Percentiles rank a stretch among this genome's conserved stretches.
Evolutionary conservation across 2,888 invertebrate species (phyloP).

Genomic region (Caenorhabditis angaria): DNA sequence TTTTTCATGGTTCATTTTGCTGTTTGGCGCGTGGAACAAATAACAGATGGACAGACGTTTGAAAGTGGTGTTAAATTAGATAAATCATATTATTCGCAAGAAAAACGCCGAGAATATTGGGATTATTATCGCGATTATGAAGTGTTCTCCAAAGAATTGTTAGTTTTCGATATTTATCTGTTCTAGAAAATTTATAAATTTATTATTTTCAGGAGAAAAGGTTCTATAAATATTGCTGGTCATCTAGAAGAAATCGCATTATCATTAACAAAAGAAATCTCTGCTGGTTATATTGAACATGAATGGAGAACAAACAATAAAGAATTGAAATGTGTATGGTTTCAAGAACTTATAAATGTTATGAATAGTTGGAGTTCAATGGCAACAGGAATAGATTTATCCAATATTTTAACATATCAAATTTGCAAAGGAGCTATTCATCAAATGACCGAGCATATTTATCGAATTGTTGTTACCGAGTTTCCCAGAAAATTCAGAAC

Average conservation of each 20-base stretch:
- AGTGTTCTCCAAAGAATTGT: constrained; percentile 25
- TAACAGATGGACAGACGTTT: constrained; percentile 12
- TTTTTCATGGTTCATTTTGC: constrained; percentile 31
- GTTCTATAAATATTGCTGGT: constrained; percentile 19
- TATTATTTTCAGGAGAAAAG: constrained; percentile 18
- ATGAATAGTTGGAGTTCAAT: constrained; percentile 16
- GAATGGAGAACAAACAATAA: constrained; percentile 21
- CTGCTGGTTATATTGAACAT: constrained; percentile 9
- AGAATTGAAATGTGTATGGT: constrained; percentile 28
- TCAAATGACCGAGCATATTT: constrained; percentile 24
- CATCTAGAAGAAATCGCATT: constrained; percentile 15
- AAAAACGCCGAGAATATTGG: constrained; percentile 1
- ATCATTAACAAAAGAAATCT: constrained; percentile 16
- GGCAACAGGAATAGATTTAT: constrained; percentile 10
- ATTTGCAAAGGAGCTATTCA: constrained; percentile 12
- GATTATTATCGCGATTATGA: constrained; percentile 24
- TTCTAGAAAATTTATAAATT: background rate
- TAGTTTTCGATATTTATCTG: background rate
- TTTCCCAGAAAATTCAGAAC: constrained; percentile 37
- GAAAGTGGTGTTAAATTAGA: background rate
- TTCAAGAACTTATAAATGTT: constrained; percentile 24
- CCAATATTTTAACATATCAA: constrained; percentile 17
- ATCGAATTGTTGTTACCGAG: constrained; percentile 37
- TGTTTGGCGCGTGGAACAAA: constrained; percentile 15
- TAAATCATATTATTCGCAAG: background rate